Conservation (phyloP, 2,113 vertebrate species). For the Dicaeum eximium region DNA sequence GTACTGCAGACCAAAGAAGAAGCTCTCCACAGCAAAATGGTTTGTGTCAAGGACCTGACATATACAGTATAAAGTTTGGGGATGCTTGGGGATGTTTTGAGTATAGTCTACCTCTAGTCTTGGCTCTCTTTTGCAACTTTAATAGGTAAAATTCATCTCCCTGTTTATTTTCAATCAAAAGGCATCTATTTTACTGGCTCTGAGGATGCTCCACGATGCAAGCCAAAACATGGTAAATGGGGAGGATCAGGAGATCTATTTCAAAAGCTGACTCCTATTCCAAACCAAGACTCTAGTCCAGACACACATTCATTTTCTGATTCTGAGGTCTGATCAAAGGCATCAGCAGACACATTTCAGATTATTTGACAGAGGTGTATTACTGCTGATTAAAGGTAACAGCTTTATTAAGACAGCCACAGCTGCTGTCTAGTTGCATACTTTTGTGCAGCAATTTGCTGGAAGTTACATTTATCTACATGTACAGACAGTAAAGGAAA, state of each 20-base stretch:
- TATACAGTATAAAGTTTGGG: not conserved
- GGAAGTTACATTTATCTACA: not conserved
- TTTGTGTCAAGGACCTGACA: not conserved
- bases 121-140: not conserved
- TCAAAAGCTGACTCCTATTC: not conserved
- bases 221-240: not conserved
- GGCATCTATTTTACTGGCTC: not conserved
- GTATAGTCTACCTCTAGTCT: not conserved
- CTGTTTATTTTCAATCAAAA: not conserved
- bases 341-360: not conserved
- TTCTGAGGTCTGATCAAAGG: not conserved
- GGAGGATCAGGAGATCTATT: not conserved
- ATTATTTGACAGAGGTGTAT: not conserved
- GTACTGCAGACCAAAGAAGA: not conserved
- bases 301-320: not conserved
- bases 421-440: not conserved
- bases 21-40: not conserved
- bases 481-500: not conserved
- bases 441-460: not conserved
- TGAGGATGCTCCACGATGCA: not conserved
- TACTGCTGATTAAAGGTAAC: not conserved
- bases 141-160: not conserved
- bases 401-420: not conserved
- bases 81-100: not conserved
- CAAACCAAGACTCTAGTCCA: not conserved